phyloP scores from a whole-genome alignment of 2,113 vertebrate genomes.

The Quiscalus mexicanus region DNA sequence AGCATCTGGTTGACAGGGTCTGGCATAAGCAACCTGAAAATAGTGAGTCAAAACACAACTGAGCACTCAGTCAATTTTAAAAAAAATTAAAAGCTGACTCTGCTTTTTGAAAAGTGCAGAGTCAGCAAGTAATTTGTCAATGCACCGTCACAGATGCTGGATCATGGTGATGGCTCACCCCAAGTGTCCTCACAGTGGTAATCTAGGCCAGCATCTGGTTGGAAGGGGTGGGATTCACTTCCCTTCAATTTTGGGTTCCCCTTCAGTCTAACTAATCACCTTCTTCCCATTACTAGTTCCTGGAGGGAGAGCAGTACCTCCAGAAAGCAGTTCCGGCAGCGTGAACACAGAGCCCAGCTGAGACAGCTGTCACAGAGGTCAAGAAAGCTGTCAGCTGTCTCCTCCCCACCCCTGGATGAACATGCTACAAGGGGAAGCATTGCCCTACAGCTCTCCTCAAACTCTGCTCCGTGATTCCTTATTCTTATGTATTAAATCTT shows the following conservation, averaged over 20 bases:
- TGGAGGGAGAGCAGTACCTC: not conserved
- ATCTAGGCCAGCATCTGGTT: fast-evolving
- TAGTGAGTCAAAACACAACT: not conserved
- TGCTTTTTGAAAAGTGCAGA: not conserved
- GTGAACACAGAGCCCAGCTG: not conserved
- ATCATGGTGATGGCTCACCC: not conserved
- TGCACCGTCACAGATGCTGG: not conserved
- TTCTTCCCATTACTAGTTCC: not conserved
- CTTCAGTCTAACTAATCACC: not conserved
- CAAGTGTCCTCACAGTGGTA: not conserved
- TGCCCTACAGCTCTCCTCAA: not conserved
- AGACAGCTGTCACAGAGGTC: not conserved
- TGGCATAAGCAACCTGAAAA: not conserved
- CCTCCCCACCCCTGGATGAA: not conserved
- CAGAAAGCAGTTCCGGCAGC: not conserved
- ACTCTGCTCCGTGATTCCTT: not conserved
- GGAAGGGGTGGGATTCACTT: not conserved
- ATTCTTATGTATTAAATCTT: not conserved
- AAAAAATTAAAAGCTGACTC: not conserved
- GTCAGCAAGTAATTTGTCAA: not conserved
- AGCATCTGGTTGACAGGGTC: not conserved
- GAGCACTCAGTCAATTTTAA: not conserved
- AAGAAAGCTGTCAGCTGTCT: not conserved
- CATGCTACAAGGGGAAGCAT: not conserved
- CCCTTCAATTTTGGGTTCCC: not conserved